Evolutionary conservation across 1,140 invertebrate species (phyloP), one percentile per base, ranked within the genome.

Genomic region (Drosophila ironensis): DNA sequence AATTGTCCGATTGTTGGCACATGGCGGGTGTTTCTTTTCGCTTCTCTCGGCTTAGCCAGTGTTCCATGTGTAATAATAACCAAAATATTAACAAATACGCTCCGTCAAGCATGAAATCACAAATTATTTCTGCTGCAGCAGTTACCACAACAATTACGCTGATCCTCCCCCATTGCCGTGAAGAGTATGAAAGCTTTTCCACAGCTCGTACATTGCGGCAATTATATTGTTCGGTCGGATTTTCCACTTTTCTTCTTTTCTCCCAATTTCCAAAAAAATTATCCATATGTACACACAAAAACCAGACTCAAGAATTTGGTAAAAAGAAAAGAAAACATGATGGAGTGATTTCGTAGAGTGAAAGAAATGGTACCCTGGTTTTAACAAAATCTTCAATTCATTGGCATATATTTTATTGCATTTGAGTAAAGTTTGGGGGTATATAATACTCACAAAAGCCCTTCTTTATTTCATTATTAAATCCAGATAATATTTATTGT

Each of bases 71-170:
- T 76, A 76, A 77, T 84, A 84, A 86, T 67, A 67, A 74, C 64
- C 80, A 70, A 84, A 84, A 87, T 87, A 82, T 74, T 87, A 87
- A 87, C 70, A 78, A 87, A 87, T 78, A 77, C 66, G 82, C 82
- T 87, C 76, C 59, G 54, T 50, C 38, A 61, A 87, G 82, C 84
- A 77, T 87, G 82, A 87, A 87, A 87, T 87, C 75, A 80, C 66
- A 63, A 81, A 53, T 78, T 84, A 73, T 72, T 69, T 69, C 68
- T 54, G 47, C 46, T 22, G 64, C 51, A 63, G 60, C 57, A 47
- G 30, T 54, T 20, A 63, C 60, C 56, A 63, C 60, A 64, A 64
- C 30, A 63, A 63, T 70, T 67, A 70, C 40, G 54, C 38, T 47
- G 7, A 66, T 51, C 44, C 41, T 41, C 60, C 37, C 37, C 30